phyloP scores from a whole-genome alignment of 2,888 invertebrate species.

The Nomada hirtipes region DNA sequence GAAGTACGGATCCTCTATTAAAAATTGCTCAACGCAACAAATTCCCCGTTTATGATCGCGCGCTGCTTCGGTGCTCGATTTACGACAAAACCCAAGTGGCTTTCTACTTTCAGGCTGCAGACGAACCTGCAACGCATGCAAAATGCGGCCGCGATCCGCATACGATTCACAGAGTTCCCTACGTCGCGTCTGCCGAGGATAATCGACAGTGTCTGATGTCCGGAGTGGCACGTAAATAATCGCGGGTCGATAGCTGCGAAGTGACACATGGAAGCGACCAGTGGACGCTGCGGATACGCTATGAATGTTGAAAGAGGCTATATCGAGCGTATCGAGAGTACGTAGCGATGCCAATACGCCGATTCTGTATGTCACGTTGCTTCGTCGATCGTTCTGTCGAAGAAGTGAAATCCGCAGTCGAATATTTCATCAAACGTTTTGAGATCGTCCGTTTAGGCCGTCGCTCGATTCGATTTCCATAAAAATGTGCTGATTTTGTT shows the following conservation, averaged over 20 bases:
- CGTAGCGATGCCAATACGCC: constrained; percentile 10
- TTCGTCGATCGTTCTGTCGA: constrained; percentile 23
- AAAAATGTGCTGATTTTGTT: background rate
- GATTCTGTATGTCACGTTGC: constrained; percentile 34
- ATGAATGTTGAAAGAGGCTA: constrained; percentile 58
- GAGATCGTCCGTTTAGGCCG: constrained; percentile 4
- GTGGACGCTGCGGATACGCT: constrained; percentile 27
- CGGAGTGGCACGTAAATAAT: constrained; percentile 53
- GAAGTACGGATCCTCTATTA: background rate
- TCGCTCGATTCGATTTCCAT: background rate
- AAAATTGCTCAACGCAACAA: background rate
- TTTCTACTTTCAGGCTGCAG: background rate
- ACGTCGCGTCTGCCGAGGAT: constrained; percentile 24
- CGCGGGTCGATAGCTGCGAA: constrained; percentile 47
- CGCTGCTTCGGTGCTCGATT: background rate
- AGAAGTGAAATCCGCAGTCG: constrained; percentile 51
- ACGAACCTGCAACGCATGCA: constrained; percentile 11
- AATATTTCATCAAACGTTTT: constrained; percentile 33
- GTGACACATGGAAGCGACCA: constrained; percentile 29
- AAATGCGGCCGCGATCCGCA: constrained; percentile 9
- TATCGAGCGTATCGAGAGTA: constrained; percentile 39
- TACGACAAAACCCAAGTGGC: background rate
- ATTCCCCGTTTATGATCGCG: background rate
- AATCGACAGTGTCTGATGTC: constrained; percentile 56
- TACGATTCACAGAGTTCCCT: constrained; percentile 10